These are phyloP conservation scores for Elgonia sp. DNA, from an alignment of 2,888 invertebrate species.

Conservation along the genomic window DNA sequence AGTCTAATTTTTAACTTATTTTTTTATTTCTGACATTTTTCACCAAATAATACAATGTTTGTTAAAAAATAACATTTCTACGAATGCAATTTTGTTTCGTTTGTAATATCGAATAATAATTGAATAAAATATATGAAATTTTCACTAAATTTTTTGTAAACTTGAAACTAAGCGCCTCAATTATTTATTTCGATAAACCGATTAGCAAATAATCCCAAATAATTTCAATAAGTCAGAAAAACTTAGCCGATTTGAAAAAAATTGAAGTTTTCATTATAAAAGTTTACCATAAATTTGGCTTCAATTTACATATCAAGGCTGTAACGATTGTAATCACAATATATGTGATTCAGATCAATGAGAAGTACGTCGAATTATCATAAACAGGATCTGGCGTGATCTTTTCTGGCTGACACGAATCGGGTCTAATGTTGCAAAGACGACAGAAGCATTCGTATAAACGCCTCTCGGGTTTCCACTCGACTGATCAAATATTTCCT, in stretches of 20 bases:
- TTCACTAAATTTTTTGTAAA: too few species aligned
- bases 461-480: conserved; percentile 65
- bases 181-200: too few species aligned
- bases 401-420: conserved; percentile 64
- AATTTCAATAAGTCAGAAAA: background rate
- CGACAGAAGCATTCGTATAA: conserved; percentile 61
- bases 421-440: conserved; percentile 62
- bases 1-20: too few species aligned
- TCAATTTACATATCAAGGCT: conserved; percentile 45
- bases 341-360: conserved; percentile 56
- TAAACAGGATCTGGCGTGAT: conserved; percentile 62
- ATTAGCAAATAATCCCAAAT: too few species aligned
- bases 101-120: too few species aligned
- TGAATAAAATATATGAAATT: too few species aligned
- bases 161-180: too few species aligned
- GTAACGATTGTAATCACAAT: conserved; percentile 39
- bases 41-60: too few species aligned
- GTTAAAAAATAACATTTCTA: too few species aligned
- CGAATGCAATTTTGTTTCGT: too few species aligned
- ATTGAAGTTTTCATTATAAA: background rate
- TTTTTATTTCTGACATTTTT: too few species aligned
- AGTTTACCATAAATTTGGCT: conserved; percentile 33
- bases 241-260: background rate
- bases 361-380: conserved; percentile 63
- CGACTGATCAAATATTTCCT: conserved; percentile 69